Base-by-base conservation (phyloP, 2,888 invertebrate species). In the Coleophora deauratella region DNA sequence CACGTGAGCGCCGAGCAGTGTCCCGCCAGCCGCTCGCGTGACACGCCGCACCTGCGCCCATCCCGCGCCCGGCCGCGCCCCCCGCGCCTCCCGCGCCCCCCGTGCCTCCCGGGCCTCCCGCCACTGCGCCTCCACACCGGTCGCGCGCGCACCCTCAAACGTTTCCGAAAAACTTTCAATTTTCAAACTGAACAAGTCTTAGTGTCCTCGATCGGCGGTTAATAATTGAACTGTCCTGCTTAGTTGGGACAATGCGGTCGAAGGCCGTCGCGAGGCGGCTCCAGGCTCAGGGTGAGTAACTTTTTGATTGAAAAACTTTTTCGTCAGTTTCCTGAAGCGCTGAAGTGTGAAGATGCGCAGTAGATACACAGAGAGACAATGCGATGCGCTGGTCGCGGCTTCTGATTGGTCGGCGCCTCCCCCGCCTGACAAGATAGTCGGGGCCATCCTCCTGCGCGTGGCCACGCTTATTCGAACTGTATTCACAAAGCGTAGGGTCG, bases 261-360 rank as follows among this genome's bases (percentile, higher is more conserved):
- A 91, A 91, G 77, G 90, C 91, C 64, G 89, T 91, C 57, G 91
- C 91, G 59, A 88, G 91, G 77, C 89, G 88, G 74, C 87, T 91
- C 54, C 88, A 90, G 67, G 87, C 90, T 72, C 90, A 89, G 88
- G 91, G 91, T 91, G 75, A 87, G 88, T 68, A 31, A 42, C 41
- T 45, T 8, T 31, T 10, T 31, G 31, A 10, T 31, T 11, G 31
- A 10, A 4, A 31, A 31, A 31, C 31, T 31, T 31, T 11, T 31
- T n/a, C 31, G 11, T 31, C 37, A 12, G 37, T 37, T 40, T 40
- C 1, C 27, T 34, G 28, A 9, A 33, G 11, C 13, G 6, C 10
- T 11, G 9, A 15, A 14, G 27, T 21, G n/a, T 9, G 36, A 39
- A 54, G 76, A 72, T 75, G 79, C 75, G 76, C 73, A 71, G 70